Conservation (phyloP, 2,888 invertebrate species). For the Mactromeris polynyma region DNA sequence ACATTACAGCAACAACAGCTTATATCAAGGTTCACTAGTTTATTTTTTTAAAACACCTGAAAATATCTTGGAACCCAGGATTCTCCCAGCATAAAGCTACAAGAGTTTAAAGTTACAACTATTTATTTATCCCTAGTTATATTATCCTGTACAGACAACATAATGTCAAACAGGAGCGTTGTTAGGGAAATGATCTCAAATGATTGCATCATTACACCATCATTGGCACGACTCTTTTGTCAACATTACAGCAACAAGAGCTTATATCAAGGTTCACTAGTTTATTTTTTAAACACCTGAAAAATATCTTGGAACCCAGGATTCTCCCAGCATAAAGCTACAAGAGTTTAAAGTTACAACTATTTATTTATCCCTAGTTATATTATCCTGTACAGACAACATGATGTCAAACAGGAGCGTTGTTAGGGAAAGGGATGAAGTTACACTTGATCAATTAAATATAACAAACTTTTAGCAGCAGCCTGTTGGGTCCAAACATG, state of each 20-base stretch:
- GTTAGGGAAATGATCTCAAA: conserved; percentile 42
- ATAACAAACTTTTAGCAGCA: too few species aligned
- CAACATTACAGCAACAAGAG: too few species aligned
- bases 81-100: conserved; percentile 20
- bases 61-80: too few species aligned
- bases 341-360: conserved; percentile 40
- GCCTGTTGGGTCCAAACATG: too few species aligned
- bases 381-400: conserved; percentile 8
- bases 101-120: conserved; percentile 40
- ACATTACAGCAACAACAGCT: too few species aligned
- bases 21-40: too few species aligned
- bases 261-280: too few species aligned
- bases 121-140: conserved; percentile 31
- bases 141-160: conserved; percentile 12
- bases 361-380: conserved; percentile 34
- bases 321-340: conserved; percentile 22
- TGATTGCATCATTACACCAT: too few species aligned
- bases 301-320: conserved; percentile 14
- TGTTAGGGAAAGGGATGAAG: conserved; percentile 21
- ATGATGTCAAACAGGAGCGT: conserved; percentile 35
- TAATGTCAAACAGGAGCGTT: conserved; percentile 37
- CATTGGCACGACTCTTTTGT: too few species aligned
- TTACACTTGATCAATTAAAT: not conserved
- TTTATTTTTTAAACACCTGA: too few species aligned
- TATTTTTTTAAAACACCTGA: too few species aligned